These are phyloP conservation scores for Megalonaias nervosa DNA, from an alignment of 1,140 invertebrate genomes.

Conservation along the genomic window DNA sequence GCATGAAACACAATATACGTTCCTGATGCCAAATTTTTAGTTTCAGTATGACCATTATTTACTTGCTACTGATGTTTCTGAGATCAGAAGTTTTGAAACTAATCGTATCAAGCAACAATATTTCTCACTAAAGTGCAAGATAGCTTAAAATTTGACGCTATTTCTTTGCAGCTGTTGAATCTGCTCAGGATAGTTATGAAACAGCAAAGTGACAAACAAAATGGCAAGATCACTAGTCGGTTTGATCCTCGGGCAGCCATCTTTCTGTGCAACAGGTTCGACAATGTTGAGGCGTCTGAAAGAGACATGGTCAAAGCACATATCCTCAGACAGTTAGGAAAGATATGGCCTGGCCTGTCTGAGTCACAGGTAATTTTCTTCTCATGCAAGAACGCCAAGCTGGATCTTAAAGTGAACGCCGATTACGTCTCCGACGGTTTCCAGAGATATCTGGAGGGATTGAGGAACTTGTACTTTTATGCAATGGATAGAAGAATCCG, in stretches of 20 bases:
- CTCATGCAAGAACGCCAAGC: conserved; percentile 38
- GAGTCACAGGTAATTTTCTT: conserved; percentile 40
- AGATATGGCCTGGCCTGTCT: conserved; percentile 50
- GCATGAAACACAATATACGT: too few relatives aligned
- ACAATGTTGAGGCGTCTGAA: conserved; percentile 39
- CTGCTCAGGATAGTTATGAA: too few relatives aligned
- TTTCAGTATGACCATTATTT: too few relatives aligned
- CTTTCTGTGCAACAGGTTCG: conserved; percentile 59
- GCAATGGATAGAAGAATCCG: conserved; percentile 39
- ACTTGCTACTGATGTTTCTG: too few relatives aligned
- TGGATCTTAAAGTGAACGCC: conserved; percentile 30
- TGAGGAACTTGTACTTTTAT: conserved; percentile 36
- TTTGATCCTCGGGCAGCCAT: conserved; percentile 52
- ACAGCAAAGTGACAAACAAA: too few relatives aligned
- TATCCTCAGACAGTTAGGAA: conserved; percentile 38
- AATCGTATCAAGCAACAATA: too few relatives aligned
- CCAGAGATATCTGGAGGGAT: conserved; percentile 35
- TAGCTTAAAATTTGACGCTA: too few relatives aligned
- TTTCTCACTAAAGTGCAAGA: too few relatives aligned
- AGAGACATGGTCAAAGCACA: conserved; percentile 38
- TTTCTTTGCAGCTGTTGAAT: too few relatives aligned
- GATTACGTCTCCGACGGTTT: conserved; percentile 45
- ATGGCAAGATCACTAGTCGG: conserved; percentile 24
- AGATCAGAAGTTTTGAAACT: too few relatives aligned
- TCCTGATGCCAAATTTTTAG: too few relatives aligned